These are phyloP conservation scores for Mohoua ochrocephala DNA, from an alignment of 2,113 vertebrate species.

Conservation along the genomic window DNA sequence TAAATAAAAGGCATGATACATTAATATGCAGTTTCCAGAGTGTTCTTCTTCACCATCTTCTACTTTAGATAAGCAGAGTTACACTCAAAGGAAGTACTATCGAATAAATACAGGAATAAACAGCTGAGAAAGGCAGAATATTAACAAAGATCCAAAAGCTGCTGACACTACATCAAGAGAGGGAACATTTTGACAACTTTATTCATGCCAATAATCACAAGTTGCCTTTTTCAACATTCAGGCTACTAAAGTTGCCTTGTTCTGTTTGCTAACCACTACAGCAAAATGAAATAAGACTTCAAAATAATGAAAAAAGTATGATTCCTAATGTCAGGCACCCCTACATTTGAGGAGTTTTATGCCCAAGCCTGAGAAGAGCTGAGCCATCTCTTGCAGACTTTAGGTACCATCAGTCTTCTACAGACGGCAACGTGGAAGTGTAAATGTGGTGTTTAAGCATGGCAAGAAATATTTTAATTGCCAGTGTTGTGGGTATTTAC, in stretches of 20 bases:
- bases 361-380: background rate
- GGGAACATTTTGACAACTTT: slow-evolving; percentile 35
- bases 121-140: slow-evolving; percentile 8
- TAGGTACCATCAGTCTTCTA: background rate
- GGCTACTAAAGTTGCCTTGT: background rate
- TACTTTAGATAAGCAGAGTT: background rate
- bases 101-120: slow-evolving; percentile 29
- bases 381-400: background rate
- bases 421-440: background rate
- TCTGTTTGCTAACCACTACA: background rate
- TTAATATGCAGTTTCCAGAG: slow-evolving; percentile 20
- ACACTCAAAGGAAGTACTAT: background rate
- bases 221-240: background rate
- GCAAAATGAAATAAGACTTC: background rate
- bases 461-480: background rate
- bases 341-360: background rate
- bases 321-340: background rate
- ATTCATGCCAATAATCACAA: background rate
- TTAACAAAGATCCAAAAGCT: background rate
- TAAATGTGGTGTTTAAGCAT: background rate
- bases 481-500: background rate
- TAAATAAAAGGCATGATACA: slow-evolving; percentile 40
- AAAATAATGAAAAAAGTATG: background rate
- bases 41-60: background rate
- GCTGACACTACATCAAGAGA: slow-evolving; percentile 13